These are phyloP conservation scores for Drosophila mayaguana DNA, from an alignment of 2,888 invertebrate species.

Conservation along the genomic window DNA sequence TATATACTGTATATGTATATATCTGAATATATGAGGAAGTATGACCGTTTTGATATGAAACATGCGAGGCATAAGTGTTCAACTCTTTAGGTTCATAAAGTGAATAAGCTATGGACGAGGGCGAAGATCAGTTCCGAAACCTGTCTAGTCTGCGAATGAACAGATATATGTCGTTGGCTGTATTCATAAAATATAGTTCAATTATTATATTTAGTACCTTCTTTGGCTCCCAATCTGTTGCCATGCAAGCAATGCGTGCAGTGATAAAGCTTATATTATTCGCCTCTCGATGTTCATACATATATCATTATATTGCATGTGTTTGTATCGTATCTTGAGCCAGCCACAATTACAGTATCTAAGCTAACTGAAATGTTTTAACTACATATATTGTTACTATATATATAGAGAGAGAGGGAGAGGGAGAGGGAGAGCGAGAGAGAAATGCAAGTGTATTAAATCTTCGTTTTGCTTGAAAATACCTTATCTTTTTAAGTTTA, in stretches of 20 bases:
- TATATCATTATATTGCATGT: neutral
- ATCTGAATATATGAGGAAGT: too few relatives aligned
- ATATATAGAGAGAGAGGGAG: too few relatives aligned
- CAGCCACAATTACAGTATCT: too few relatives aligned
- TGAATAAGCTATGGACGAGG: neutral
- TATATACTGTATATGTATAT: neutral
- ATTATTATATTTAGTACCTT: neutral
- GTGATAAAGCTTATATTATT: neutral
- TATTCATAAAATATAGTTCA: neutral
- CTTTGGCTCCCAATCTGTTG: neutral
- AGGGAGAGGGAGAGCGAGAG: too few relatives aligned
- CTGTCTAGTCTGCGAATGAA: neutral
- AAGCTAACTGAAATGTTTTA: too few relatives aligned
- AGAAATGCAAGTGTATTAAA: constrained; percentile 3
- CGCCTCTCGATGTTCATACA: neutral
- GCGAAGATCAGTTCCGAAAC: neutral
- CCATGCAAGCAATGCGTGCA: neutral
- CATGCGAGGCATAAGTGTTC: neutral
- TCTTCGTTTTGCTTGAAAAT: constrained; percentile 1
- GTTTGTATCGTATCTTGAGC: too few relatives aligned
- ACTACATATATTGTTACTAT: neutral
- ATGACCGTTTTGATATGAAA: neutral
- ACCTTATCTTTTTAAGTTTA: constrained; percentile 4
- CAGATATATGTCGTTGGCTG: too few relatives aligned
- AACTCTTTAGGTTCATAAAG: neutral